A percentile compares a stretch with the other conserved stretches of the same genome.
These are phyloP conservation scores for Boloria selene DNA, from an alignment of 2,888 invertebrate species.

Conservation along the genomic window DNA sequence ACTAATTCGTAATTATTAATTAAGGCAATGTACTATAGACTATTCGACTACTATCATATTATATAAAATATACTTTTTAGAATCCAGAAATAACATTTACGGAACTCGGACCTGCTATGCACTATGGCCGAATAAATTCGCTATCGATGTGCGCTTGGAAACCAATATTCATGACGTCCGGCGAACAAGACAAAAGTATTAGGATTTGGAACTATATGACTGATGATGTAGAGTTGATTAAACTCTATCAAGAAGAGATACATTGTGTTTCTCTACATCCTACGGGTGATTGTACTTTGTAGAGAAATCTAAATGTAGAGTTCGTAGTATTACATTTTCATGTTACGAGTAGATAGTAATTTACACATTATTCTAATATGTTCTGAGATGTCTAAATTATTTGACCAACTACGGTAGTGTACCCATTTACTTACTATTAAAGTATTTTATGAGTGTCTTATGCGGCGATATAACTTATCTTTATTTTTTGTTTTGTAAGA, in stretches of 20 bases:
- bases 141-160: slow-evolving; percentile 94
- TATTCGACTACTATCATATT: too few species aligned
- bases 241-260: slow-evolving; percentile 92
- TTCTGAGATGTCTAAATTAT: too few species aligned
- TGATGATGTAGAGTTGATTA: slow-evolving; percentile 88
- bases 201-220: slow-evolving; percentile 96
- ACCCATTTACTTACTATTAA: too few species aligned
- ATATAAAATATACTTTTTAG: slow-evolving; percentile 47
- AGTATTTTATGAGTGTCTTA: too few species aligned
- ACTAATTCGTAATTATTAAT: too few species aligned
- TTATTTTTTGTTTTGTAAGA: background rate
- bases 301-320: background rate
- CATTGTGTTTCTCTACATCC: slow-evolving; percentile 89
- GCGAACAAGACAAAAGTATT: slow-evolving; percentile 90
- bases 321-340: too few species aligned
- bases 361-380: too few species aligned
- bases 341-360: too few species aligned
- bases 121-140: slow-evolving; percentile 90
- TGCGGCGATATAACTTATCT: too few species aligned
- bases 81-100: slow-evolving; percentile 84
- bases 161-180: slow-evolving; percentile 92
- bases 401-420: too few species aligned
- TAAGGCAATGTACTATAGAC: too few species aligned
- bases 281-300: slow-evolving; percentile 55
- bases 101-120: slow-evolving; percentile 88